Base-by-base conservation (phyloP, 30 jellyfish, hydroid and myxozoan species). In the Pelagia noctiluca region DNA sequence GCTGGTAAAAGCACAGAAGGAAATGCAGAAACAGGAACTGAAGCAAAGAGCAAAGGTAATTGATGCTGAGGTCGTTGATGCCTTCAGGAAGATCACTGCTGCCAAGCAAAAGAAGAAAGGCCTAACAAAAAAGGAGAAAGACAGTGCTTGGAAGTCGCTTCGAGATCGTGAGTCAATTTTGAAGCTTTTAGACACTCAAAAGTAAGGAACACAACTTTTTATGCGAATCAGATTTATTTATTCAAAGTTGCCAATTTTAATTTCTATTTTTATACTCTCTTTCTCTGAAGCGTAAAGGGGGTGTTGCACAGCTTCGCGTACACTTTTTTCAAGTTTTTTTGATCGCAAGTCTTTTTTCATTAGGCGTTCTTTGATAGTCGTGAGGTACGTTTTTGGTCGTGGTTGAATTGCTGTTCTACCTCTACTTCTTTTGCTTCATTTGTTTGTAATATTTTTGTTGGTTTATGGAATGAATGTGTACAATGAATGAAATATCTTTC, bases 1-100 rank as follows among this genome's bases (percentile, higher is more conserved):
- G 64, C 77, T 83, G 35, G 93, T 63, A 11, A 69, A 67, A 38
- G 98, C 98, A 0, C 84, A 80, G 71, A 67, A 68, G 21, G 97
- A 95, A 69, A 92, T 92, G 94, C 86, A 87, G 24, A 87, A 83
- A 67, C 98, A 92, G 76, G 98, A 92, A 50, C 70, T 86, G 53
- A 87, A 82, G 32, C 98, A 92, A 76, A 35, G 90, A 68, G 97
- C 93, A 18, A 92, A 92, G 38, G 96, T 82, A 16, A 47, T 86
- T 4, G 98, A 92, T 80, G 98, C 98, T 11, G 98, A 92, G 65
- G 96, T 92, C 21, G 75, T 88, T 79, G 98, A 92, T 52, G 78
- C 87, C 24, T 92, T 92, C 60, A 89, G 98, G 13, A 81, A 78
- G 70, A 79, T 87, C 30, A 76, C 97, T 0, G 91, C 97, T 34